Evolutionary conservation across 1,140 invertebrate genomes (phyloP).

Genomic region (Ips typographus): DNA sequence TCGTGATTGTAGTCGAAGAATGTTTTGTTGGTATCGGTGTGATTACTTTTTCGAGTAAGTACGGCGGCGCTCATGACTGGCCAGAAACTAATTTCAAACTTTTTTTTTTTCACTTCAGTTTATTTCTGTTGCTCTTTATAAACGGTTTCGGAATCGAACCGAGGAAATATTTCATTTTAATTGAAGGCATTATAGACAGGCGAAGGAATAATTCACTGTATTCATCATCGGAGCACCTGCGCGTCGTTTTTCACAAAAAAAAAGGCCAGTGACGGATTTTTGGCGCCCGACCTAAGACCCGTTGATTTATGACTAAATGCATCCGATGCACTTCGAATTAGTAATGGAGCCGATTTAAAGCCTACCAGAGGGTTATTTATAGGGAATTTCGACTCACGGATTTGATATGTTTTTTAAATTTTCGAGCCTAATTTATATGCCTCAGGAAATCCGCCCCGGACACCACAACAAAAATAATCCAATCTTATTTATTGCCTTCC

Average conservation of each 20-base stretch:
- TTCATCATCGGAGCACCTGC: conserved; percentile 4
- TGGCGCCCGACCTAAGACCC: conserved; percentile 19
- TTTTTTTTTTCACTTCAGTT: too few species aligned
- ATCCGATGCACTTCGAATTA: conserved; percentile 22
- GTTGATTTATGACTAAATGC: conserved; percentile 19
- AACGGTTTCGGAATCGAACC: not conserved
- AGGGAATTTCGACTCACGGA: conserved; percentile 9
- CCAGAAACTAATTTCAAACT: conserved; percentile 3
- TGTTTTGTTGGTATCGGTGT: conserved; percentile 33
- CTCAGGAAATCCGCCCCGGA: not conserved
- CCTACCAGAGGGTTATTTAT: conserved; percentile 14
- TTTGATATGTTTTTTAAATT: conserved; percentile 17
- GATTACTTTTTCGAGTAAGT: conserved; percentile 15
- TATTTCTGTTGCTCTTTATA: too few species aligned
- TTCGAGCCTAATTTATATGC: conserved; percentile 13
- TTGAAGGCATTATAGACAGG: conserved; percentile 17
- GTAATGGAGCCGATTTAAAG: conserved; percentile 21
- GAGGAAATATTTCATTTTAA: conserved; percentile 10
- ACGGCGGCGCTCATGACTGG: conserved; percentile 6
- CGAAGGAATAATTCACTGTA: conserved; percentile 9
- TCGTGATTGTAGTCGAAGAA: conserved; percentile 26
- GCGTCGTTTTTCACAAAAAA: conserved; percentile 8
- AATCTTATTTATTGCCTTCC: too few species aligned
- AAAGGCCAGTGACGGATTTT: conserved; percentile 6
- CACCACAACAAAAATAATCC: not conserved